Evolutionary conservation across 2,113 vertebrate species (phyloP), one percentile per base, ranked within the genome.

Genomic region (Siphamia tubifer): DNA sequence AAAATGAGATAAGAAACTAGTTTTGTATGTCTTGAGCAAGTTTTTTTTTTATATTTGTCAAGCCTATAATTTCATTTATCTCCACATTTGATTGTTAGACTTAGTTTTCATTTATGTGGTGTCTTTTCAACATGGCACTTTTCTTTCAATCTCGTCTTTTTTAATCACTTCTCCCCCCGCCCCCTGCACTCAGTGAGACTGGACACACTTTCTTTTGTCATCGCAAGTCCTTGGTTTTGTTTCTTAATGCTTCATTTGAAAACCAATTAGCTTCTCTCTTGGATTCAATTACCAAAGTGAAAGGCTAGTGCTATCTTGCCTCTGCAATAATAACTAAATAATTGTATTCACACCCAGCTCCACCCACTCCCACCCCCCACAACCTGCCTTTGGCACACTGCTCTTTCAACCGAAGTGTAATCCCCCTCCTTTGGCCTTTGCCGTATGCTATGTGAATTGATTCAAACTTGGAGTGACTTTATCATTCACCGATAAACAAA

Each of bases 271-370:
- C 56, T 77, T 79, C 58, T 56, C 63, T 77, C 68, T 68, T 66
- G 68, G 63, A 83, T 85, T 89, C 67, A 84, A 77, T 89, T 75
- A 81, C 81, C 56, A 66, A 56, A 73, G 68, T 75, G 40, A 86
- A 84, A 79, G 63, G 51, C 74, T 69, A 49, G 45, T 27, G 45
- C 66, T 74, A 86, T 81, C 79, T 79, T 28, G 66, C 77, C 51
- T 70, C 31, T 17, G 58, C 77, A 83, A 79, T 79, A 79, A 79
- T 74, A 82, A 55, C 54, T 73, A 69, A 77, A 68, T 84, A 84
- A 82, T 84, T 75, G 58, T 79, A 82, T 65, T 75, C 63, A 63
- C 52, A 48, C 51, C 17, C 48, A 31, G 43, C 27, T 44, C 53
- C 47, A 6, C 55, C 73, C n/a, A n/a, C n/a, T n/a, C n/a, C n/a